Evolutionary conservation across 2,797 vertebrate genomes (phyloP).

Genomic region (Valencia hispanica): DNA sequence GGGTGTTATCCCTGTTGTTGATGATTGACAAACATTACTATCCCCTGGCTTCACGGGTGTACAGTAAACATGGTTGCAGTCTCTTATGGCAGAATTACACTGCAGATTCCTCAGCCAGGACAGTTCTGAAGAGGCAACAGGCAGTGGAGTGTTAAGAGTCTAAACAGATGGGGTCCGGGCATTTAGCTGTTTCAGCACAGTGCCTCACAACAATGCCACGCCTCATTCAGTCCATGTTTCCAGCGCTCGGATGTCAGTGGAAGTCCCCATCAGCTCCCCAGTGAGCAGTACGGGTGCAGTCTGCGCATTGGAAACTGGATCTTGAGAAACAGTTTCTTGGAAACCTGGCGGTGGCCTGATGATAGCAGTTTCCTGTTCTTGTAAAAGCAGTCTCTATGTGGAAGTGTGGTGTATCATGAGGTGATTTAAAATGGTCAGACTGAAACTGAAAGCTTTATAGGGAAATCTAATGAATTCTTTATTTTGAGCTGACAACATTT

Average conservation of each 20-base stretch:
- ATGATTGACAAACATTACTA: conserved; percentile 10
- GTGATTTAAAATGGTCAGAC: conserved; percentile 16
- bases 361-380: conserved; percentile 30
- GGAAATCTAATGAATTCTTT: conserved; percentile 27
- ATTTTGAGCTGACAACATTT: conserved; percentile 19
- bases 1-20: conserved; percentile 3
- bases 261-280: conserved; percentile 61
- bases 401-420: conserved; percentile 5
- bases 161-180: conserved; percentile 29
- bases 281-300: conserved; percentile 12
- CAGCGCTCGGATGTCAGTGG: conserved; percentile 66
- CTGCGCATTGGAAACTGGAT: conserved; percentile 45
- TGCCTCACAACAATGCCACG: conserved; percentile 45
- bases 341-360: conserved; percentile 28
- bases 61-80: conserved; percentile 12
- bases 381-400: conserved; percentile 4
- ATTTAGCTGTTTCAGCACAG: conserved; percentile 28
- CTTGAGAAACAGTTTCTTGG: conserved; percentile 34
- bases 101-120: conserved; percentile 3
- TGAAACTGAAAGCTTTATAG: conserved; percentile 30
- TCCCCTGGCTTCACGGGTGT: conserved; percentile 17
- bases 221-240: conserved; percentile 40
- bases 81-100: conserved; percentile 21
- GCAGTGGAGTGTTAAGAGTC: neutral
- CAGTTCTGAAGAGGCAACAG: conserved; percentile 8